These are phyloP conservation scores for Camponotus fellah DNA, from an alignment of 2,888 invertebrate species.

Conservation along the genomic window DNA sequence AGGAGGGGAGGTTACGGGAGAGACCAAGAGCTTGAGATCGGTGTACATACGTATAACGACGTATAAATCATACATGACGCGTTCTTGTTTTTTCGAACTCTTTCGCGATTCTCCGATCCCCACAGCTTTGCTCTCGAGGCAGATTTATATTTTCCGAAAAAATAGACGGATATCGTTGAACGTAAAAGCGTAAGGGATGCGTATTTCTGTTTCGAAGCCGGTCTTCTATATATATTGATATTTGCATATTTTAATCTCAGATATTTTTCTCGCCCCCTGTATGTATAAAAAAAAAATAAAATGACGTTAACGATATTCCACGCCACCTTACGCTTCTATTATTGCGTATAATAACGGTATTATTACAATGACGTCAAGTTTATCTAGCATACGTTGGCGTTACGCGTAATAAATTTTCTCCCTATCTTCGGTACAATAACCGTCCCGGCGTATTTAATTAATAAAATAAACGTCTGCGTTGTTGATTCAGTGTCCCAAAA, in stretches of 20 bases:
- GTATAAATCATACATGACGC: conserved; percentile 72
- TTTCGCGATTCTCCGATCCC: conserved; percentile 4
- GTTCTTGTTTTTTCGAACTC: conserved; percentile 64
- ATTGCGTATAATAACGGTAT: conserved; percentile 24
- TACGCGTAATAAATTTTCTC: conserved; percentile 19
- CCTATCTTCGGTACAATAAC: conserved; percentile 17
- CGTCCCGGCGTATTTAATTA: not conserved
- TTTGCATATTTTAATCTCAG: conserved; percentile 23
- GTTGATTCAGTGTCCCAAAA: not conserved
- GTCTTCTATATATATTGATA: not conserved
- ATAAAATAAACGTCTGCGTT: conserved; percentile 1
- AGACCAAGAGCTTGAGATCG: conserved; percentile 26
- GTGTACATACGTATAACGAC: conserved; percentile 49
- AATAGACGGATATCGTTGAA: not conserved
- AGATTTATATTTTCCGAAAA: conserved; percentile 14
- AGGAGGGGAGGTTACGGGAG: not conserved
- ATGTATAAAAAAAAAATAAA: conserved; percentile 13
- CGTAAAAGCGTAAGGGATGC: not conserved
- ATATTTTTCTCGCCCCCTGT: not conserved
- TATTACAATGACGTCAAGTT: conserved; percentile 37
- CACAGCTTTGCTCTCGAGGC: conserved; percentile 45
- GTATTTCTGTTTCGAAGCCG: not conserved
- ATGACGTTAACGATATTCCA: conserved; percentile 32
- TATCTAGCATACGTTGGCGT: conserved; percentile 26
- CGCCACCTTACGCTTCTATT: conserved; percentile 7